Evolutionary conservation across 2,797 vertebrate species (phyloP).

Genomic region (Coccyzus lansbergi): DNA sequence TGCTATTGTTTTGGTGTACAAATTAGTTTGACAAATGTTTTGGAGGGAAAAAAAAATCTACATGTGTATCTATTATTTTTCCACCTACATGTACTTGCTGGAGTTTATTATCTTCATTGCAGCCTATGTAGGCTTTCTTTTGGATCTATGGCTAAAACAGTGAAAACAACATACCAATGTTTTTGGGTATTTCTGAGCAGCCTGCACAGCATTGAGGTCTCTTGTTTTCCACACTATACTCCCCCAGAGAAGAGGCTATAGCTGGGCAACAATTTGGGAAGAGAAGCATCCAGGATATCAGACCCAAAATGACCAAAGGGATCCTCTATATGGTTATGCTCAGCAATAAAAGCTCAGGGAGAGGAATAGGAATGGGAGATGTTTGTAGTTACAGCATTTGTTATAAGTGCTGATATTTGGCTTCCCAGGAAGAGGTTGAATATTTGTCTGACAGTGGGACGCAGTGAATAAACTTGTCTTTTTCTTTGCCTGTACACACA

Average conservation of each 20-base stretch:
- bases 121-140: neutral
- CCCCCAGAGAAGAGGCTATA: neutral
- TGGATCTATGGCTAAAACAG: neutral
- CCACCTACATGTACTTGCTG: neutral
- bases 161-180: neutral
- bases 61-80: neutral
- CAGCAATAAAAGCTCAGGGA: neutral
- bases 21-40: neutral
- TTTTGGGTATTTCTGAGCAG: neutral
- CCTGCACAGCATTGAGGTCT: neutral
- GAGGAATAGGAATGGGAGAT: neutral
- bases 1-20: neutral
- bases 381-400: neutral
- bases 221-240: neutral
- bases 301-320: neutral
- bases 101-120: neutral
- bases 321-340: fast-evolving
- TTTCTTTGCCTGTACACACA: neutral
- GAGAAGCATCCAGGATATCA: neutral
- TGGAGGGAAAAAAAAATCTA: fast-evolving
- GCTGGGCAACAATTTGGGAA: neutral
- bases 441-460: neutral
- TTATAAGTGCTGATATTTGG: neutral
- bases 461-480: neutral
- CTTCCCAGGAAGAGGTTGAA: neutral